These are phyloP conservation scores for Eudyptes chrysolophus DNA, from an alignment of 2,113 vertebrate species.

Conservation along the genomic window DNA sequence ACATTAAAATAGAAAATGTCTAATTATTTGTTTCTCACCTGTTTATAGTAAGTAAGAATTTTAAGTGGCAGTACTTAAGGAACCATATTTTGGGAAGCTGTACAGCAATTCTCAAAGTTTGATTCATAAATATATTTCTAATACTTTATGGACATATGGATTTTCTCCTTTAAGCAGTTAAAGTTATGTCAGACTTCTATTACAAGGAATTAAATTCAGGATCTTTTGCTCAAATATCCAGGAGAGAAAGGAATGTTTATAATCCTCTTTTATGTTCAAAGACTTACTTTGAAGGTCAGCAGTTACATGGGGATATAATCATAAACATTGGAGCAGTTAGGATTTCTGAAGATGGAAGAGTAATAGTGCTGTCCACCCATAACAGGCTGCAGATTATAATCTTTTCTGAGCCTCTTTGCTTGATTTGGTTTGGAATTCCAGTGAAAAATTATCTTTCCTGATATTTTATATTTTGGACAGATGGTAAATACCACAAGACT, in stretches of 20 bases:
- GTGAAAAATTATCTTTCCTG: neutral
- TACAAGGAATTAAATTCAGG: neutral
- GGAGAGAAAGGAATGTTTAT: neutral
- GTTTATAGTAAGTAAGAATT: neutral
- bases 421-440: neutral
- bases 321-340: neutral
- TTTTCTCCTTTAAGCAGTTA: neutral
- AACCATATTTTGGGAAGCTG: neutral
- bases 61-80: neutral
- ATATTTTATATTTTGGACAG: neutral
- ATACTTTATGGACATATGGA: neutral
- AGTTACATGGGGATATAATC: neutral
- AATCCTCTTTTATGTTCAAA: neutral
- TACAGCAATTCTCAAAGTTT: neutral
- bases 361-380: neutral
- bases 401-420: neutral
- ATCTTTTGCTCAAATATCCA: neutral
- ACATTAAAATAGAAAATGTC: neutral
- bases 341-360: neutral
- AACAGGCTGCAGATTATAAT: neutral
- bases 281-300: neutral
- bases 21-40: neutral
- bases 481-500: neutral
- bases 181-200: neutral
- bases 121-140: neutral